These are phyloP conservation scores for Lutjanus campechanus DNA, from an alignment of 2,797 vertebrate genomes.

Conservation along the genomic window DNA sequence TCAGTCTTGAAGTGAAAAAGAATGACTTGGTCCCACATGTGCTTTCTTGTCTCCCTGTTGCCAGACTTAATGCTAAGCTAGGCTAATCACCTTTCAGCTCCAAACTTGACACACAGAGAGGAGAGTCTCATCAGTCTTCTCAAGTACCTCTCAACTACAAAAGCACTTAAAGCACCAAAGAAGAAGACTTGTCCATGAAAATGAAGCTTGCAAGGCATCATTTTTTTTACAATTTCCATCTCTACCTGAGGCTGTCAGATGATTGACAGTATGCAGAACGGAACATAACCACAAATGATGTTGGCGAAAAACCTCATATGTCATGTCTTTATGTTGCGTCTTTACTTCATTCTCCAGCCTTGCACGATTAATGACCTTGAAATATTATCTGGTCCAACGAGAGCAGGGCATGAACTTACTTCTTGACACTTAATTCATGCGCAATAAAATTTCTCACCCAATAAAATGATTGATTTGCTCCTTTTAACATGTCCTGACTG, in stretches of 20 bases:
- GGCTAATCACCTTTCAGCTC: neutral
- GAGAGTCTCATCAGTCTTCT: neutral
- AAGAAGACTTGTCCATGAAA: neutral
- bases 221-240: neutral
- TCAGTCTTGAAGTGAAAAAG: too few species aligned
- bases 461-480: too few species aligned
- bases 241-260: neutral
- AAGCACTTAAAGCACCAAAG: neutral
- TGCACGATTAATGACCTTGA: neutral
- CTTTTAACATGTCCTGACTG: neutral
- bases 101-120: neutral
- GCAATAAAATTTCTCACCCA: neutral
- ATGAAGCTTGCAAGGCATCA: neutral
- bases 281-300: too few species aligned
- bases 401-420: neutral
- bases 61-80: too few species aligned
- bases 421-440: neutral
- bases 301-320: too few species aligned
- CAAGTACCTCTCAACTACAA: too few species aligned
- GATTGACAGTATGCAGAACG: neutral
- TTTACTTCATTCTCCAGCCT: too few species aligned
- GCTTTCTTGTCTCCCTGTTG: too few species aligned
- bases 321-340: too few species aligned
- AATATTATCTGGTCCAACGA: neutral
- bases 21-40: too few species aligned